Conservation (phyloP, 1,140 invertebrate genomes). For the Procambarus clarkii region DNA sequence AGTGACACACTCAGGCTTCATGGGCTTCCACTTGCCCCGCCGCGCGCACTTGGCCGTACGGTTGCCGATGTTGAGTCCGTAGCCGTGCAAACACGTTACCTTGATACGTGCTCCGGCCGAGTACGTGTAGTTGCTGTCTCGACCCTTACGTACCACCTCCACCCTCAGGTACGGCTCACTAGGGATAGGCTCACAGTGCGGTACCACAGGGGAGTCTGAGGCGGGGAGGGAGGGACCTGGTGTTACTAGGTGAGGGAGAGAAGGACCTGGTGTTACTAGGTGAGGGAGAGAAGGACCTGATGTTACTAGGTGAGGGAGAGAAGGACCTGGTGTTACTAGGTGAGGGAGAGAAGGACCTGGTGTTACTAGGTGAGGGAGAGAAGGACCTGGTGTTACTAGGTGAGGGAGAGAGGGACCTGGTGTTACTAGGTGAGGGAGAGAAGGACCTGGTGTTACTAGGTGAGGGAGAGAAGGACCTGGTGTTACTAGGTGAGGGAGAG, state of each 20-base stretch:
- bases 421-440: too few relatives aligned
- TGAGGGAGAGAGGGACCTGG: background rate
- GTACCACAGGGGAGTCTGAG: constrained; percentile 72
- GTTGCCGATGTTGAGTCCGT: constrained; percentile 84
- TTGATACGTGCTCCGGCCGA: constrained; percentile 82
- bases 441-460: too few relatives aligned
- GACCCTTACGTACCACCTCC: constrained; percentile 80
- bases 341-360: background rate
- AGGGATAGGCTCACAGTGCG: constrained; percentile 79
- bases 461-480: too few relatives aligned
- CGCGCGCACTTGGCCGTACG: constrained; percentile 85
- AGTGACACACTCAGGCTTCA: constrained; percentile 83
- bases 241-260: background rate
- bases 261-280: background rate
- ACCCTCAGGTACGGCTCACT: constrained; percentile 82
- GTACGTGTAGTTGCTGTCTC: constrained; percentile 74
- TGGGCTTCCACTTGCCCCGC: constrained; percentile 87
- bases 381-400: background rate
- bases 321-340: background rate
- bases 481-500: too few relatives aligned
- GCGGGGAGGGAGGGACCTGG: background rate
- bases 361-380: background rate
- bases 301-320: background rate
- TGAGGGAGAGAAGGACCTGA: background rate
- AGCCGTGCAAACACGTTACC: constrained; percentile 85